Percentiles rank a stretch among this genome's conserved stretches.
Evolutionary conservation across 2,797 vertebrate species (phyloP).

Genomic region (Xiphophorus birchmanni): DNA sequence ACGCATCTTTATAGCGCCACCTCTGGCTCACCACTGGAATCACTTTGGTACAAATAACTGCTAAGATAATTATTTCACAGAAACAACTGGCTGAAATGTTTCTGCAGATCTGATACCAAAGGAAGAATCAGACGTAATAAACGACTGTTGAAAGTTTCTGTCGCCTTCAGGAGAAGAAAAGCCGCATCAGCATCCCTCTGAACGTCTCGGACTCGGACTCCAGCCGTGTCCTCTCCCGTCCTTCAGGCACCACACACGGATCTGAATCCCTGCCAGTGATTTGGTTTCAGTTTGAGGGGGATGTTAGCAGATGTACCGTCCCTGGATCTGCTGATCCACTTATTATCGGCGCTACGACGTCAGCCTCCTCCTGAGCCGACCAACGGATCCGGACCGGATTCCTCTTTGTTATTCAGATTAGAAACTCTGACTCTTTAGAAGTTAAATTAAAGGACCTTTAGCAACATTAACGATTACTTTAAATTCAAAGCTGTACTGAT

Average conservation of each 20-base stretch:
- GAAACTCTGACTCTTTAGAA: background rate
- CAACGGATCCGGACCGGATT: background rate
- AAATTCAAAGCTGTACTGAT: background rate
- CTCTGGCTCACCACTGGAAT: background rate
- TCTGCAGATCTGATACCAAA: background rate
- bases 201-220: constrained; percentile 12
- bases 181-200: constrained; percentile 46
- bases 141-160: background rate
- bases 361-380: constrained; percentile 14
- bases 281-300: constrained; percentile 39
- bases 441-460: background rate
- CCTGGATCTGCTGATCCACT: background rate
- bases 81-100: background rate
- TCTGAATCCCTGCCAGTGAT: constrained; percentile 27
- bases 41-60: background rate
- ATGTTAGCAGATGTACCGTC: constrained; percentile 9
- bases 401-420: background rate
- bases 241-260: constrained; percentile 51
- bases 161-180: constrained; percentile 36
- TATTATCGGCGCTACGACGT: constrained; percentile 7
- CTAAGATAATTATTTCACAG: background rate
- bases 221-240: constrained; percentile 58
- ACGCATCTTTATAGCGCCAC: background rate
- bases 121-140: background rate
- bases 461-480: background rate